Conservation (phyloP, 2,113 vertebrate genomes). For the Platysteira castanea region DNA sequence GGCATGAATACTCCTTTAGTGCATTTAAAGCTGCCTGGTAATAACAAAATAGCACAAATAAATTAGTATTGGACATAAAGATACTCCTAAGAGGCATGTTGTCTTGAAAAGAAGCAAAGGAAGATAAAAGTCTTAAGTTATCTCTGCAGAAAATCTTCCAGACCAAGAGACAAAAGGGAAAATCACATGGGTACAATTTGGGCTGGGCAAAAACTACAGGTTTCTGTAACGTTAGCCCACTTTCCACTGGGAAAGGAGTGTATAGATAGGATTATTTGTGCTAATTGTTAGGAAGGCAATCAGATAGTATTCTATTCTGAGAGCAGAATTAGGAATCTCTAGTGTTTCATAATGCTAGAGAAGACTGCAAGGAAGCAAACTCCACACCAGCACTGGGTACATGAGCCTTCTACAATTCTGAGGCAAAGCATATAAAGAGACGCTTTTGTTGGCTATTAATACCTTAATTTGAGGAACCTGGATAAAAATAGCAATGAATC, state of each 20-base stretch:
- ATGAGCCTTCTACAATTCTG: neutral
- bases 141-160: neutral
- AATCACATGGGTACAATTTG: neutral
- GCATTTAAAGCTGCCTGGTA: neutral
- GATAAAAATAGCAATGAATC: neutral
- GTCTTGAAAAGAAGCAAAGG: neutral
- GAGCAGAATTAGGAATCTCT: neutral
- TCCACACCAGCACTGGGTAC: neutral
- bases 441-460: neutral
- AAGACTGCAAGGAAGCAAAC: neutral
- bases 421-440: neutral
- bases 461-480: neutral
- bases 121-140: neutral
- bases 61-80: neutral
- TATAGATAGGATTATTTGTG: neutral
- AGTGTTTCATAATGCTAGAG: neutral
- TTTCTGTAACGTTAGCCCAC: neutral
- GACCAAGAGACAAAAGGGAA: neutral
- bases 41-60: neutral
- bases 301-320: neutral
- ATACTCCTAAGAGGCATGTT: neutral
- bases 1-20: neutral
- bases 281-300: neutral
- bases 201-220: neutral
- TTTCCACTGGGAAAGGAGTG: neutral